phyloP scores from a whole-genome alignment of 2,113 vertebrate genomes.

The Haliaeetus leucogaster region DNA sequence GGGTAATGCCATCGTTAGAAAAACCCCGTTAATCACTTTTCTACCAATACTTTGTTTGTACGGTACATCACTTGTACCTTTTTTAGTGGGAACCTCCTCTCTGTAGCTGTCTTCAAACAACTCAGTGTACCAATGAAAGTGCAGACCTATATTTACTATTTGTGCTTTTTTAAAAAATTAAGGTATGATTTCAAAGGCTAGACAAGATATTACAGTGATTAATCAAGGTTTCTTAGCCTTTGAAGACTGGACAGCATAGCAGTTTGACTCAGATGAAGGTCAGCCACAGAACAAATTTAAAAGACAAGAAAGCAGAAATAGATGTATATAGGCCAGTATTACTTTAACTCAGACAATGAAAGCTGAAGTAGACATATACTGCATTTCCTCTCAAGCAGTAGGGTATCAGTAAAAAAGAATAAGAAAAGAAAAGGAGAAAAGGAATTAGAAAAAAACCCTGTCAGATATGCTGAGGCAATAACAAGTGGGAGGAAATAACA shows the following conservation, averaged over 20 bases:
- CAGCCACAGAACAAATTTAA: not conserved
- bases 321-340: not conserved
- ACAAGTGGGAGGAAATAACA: constrained; percentile 47
- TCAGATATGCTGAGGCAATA: constrained; percentile 41
- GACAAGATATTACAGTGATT: not conserved
- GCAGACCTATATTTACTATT: not conserved
- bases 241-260: not conserved
- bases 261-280: not conserved
- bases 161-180: not conserved
- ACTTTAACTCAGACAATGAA: not conserved
- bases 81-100: not conserved
- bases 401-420: not conserved
- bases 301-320: not conserved
- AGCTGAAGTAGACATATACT: not conserved
- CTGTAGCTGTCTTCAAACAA: not conserved
- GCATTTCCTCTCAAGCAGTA: not conserved
- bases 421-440: not conserved
- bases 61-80: not conserved
- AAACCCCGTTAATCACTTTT: not conserved
- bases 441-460: constrained; percentile 25
- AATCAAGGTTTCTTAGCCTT: not conserved
- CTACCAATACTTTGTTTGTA: not conserved
- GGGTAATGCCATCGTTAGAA: not conserved
- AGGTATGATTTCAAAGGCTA: not conserved
- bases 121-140: not conserved